Conservation (phyloP, 2,797 vertebrate species). For the Darevskia mixta region DNA sequence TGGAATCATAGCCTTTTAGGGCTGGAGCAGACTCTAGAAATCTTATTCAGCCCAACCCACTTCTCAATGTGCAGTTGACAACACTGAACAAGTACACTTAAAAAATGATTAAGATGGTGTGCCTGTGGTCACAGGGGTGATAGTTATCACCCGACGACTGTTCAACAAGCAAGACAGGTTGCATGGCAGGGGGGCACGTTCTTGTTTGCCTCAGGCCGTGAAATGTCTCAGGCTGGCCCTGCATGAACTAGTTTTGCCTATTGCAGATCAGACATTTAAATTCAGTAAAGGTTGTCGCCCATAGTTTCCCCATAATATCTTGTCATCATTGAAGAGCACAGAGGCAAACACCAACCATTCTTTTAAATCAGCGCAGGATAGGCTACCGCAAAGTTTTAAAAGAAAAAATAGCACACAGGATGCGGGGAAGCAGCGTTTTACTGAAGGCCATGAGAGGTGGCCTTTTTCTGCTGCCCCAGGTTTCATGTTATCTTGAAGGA, state of each 20-base stretch:
- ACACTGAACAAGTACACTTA: no score
- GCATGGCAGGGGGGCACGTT: no score
- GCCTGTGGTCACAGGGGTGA: no score
- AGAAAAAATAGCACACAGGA: background rate
- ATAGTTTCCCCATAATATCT: background rate
- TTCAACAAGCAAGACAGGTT: no score
- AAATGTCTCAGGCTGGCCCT: no score
- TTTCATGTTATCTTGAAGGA: background rate
- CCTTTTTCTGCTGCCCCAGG: background rate
- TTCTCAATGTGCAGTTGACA: no score
- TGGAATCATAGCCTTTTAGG: no score
- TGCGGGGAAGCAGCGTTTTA: background rate
- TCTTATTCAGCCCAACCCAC: no score
- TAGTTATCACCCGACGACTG: no score
- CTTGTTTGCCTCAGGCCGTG: no score
- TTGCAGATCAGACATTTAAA: background rate
- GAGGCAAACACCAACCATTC: background rate
- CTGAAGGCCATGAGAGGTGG: background rate
- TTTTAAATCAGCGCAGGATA: background rate
- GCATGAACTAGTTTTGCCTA: background rate
- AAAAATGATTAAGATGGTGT: no score
- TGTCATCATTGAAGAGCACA: background rate
- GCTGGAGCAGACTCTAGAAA: no score
- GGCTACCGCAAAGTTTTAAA: background rate
- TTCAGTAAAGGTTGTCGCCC: background rate